Conservation (phyloP, 2,888 invertebrate species). For the Nycteola revayana region DNA sequence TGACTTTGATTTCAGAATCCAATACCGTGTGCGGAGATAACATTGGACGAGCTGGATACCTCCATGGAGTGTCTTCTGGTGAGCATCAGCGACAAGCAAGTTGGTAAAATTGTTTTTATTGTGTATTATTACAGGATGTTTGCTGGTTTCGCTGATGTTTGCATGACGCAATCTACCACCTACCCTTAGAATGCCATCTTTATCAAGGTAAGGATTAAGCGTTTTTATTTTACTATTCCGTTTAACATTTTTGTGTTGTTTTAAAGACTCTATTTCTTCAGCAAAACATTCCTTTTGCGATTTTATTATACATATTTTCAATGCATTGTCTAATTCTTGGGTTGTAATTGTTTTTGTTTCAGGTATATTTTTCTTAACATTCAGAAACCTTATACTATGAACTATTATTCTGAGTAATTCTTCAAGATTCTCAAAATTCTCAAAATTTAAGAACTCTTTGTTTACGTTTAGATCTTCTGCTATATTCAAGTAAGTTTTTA, state of each 20-base stretch:
- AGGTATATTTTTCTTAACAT: background rate
- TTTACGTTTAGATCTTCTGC: background rate
- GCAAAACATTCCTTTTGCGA: background rate
- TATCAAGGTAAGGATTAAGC: conserved; percentile 1
- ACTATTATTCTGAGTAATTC: conserved; percentile 1
- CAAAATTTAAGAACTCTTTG: conserved; percentile 1
- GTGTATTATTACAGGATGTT: background rate
- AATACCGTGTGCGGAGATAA: conserved; percentile 1
- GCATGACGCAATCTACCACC: conserved; percentile 1
- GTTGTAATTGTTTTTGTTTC: background rate
- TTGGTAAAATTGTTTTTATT: background rate
- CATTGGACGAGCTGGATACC: conserved; percentile 1
- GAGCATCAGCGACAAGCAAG: background rate
- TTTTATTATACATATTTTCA: background rate
- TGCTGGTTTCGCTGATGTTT: background rate
- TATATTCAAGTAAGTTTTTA: background rate
- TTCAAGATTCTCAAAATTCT: too few relatives aligned
- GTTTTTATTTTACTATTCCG: background rate
- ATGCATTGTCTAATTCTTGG: background rate
- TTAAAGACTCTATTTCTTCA: background rate
- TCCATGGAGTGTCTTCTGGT: background rate
- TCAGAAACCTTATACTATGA: conserved; percentile 4
- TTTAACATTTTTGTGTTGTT: conserved; percentile 1
- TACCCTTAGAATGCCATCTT: conserved; percentile 1
- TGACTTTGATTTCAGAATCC: background rate